Percentiles rank a stretch among this genome's conserved stretches.
These are phyloP conservation scores for Plectropomus leopardus DNA, from an alignment of 2,113 vertebrate species.

Conservation along the genomic window DNA sequence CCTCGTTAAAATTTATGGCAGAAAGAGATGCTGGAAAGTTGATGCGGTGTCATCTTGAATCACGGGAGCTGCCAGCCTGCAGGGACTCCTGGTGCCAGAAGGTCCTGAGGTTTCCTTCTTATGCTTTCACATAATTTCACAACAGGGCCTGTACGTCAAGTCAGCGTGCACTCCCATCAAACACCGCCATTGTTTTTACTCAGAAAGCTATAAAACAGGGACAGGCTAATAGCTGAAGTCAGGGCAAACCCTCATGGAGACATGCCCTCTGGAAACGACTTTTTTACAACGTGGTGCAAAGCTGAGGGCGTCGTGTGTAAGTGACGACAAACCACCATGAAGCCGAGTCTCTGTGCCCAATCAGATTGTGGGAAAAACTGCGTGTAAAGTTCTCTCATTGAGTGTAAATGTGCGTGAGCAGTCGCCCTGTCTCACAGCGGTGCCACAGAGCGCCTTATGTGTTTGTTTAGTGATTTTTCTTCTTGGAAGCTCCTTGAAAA, in stretches of 20 bases:
- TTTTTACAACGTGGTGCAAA: conserved; percentile 56
- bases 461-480: conserved; percentile 68
- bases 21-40: conserved; percentile 55
- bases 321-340: conserved; percentile 74
- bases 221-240: conserved; percentile 37
- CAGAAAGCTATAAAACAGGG: conserved; percentile 28
- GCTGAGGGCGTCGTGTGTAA: conserved; percentile 42
- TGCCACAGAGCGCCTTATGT: conserved; percentile 41
- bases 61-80: conserved; percentile 57
- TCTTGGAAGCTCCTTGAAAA: conserved; percentile 61
- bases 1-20: conserved; percentile 67
- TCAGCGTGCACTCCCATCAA: conserved; percentile 31
- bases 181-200: conserved; percentile 49
- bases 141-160: conserved; percentile 48
- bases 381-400: conserved; percentile 57
- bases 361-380: conserved; percentile 27
- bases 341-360: conserved; percentile 49
- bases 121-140: conserved; percentile 60
- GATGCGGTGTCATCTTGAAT: conserved; percentile 68
- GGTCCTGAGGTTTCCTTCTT: conserved; percentile 66
- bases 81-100: conserved; percentile 70
- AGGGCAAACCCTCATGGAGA: conserved; percentile 18
- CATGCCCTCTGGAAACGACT: conserved; percentile 43
- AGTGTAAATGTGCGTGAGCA: conserved; percentile 57
- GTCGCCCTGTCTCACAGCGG: conserved; percentile 46